Base-by-base conservation (phyloP, 1,140 invertebrate species). In the Aricia agestis region DNA sequence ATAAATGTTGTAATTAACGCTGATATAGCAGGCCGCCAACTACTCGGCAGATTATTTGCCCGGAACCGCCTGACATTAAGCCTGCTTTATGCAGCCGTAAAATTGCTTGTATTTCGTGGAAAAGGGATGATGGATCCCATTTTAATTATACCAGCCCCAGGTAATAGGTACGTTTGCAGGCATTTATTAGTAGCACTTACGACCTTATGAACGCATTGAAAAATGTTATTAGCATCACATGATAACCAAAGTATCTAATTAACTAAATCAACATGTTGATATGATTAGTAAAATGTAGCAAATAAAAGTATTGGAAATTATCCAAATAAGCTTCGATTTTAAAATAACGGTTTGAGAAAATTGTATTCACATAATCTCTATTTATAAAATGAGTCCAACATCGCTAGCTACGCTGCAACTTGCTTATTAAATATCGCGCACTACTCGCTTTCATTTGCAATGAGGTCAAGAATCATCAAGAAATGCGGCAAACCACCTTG, bases 401-500 rank as follows among this genome's bases (percentile, higher is more conserved):
- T 36, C 36, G 9, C 36, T 7, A 1, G 5, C 5, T 36, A 36
- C 9, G 9, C 9, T 7, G 6, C 36, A 52, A 15, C 10, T 2
- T 15, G 45, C 3, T 25, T 52, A 52, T 52, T 15, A 52, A 52
- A 52, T 10, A 52, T 52, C 7, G 18, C 59, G 25, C n/a, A n/a
- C n/a, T n/a, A 19, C 18, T 6, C 19, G 59, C 59, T 63, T 63
- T 63, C 19, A 63, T 19, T 52, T 63, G 59, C 59, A 63, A 19
- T 19, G 18, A 63, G 59, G 59, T 63, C 59, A 63, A 63, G 19
- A 63, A 63, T 63, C 59, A 25, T 63, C 19, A 63, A 63, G 59
- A 63, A 19, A 19, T 63, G 59, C 59, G 59, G 59, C 18, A 63
- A 63, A 25, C 18, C 9, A 11, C 19, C 59, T 63, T 63, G 18